These are phyloP conservation scores for Pachycephala philippinensis DNA, from an alignment of 2,113 vertebrate genomes.

Conservation along the genomic window DNA sequence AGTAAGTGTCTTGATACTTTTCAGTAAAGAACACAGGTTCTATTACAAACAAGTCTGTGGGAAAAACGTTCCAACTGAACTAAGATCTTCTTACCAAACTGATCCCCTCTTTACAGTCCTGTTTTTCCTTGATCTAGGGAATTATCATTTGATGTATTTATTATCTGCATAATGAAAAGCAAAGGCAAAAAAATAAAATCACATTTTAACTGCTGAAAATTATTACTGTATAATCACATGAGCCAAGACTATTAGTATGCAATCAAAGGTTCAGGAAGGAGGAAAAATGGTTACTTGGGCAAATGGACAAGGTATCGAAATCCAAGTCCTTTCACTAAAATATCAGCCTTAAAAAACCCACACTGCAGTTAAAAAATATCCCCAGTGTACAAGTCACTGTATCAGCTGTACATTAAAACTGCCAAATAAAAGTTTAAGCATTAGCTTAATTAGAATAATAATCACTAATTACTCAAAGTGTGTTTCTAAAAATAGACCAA, in stretches of 20 bases:
- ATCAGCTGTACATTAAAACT: not conserved
- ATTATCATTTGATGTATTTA: constrained; percentile 48
- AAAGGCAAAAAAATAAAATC: constrained; percentile 30
- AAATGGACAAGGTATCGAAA: not conserved
- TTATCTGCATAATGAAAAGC: constrained; percentile 54
- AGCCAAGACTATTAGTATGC: not conserved
- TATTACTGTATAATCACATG: not conserved
- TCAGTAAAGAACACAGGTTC: not conserved
- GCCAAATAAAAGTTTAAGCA: not conserved
- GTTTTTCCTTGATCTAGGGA: constrained; percentile 55
- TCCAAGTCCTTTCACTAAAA: not conserved
- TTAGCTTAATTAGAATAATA: not conserved
- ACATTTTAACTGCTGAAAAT: constrained; percentile 15
- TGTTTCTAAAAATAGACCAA: not conserved
- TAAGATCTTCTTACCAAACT: constrained; percentile 51
- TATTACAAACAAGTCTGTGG: not conserved
- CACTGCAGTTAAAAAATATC: not conserved
- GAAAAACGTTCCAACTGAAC: constrained; percentile 28
- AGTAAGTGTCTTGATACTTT: not conserved
- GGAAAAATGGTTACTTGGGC: not conserved
- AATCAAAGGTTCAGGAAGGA: not conserved
- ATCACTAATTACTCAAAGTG: not conserved
- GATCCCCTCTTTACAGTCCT: constrained; percentile 54
- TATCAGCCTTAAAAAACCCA: not conserved
- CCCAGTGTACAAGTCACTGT: not conserved